Evolutionary conservation across 2,888 invertebrate genomes (phyloP).

Genomic region (Marronus borbonicus): DNA sequence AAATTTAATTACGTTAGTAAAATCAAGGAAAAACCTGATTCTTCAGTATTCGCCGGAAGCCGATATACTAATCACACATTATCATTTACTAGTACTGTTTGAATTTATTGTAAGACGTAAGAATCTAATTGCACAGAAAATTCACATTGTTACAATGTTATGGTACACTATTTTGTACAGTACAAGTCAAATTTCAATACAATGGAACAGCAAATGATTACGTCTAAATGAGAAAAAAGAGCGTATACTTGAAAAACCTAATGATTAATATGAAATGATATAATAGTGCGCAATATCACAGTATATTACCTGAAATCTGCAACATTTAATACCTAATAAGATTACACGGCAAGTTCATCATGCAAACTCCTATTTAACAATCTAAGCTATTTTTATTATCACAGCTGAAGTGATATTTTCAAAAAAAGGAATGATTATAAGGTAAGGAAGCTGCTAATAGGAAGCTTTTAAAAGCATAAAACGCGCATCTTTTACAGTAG

Average conservation of each 20-base stretch:
- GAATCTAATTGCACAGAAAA: conserved; percentile 31
- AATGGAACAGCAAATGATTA: not conserved
- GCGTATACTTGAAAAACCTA: conserved; percentile 5
- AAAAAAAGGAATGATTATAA: not conserved
- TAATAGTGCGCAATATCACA: conserved; percentile 5
- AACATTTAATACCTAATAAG: conserved; percentile 8
- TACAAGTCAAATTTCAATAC: not conserved
- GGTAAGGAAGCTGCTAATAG: not conserved
- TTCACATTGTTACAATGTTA: conserved; percentile 44
- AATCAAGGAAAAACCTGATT: too few relatives aligned
- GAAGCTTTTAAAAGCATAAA: not conserved
- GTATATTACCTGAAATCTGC: conserved; percentile 25
- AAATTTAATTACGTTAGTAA: too few relatives aligned
- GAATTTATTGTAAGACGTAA: too few relatives aligned
- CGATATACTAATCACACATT: too few relatives aligned
- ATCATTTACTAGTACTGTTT: too few relatives aligned
- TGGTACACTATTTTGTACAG: conserved; percentile 21
- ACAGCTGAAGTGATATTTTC: not conserved
- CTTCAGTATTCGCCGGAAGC: too few relatives aligned
- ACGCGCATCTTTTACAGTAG: not conserved
- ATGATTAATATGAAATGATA: not conserved
- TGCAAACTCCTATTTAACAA: conserved; percentile 5
- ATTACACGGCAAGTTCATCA: conserved; percentile 9
- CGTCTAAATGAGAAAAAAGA: conserved; percentile 19
- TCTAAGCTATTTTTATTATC: conserved; percentile 12